Percentiles rank a stretch among this genome's conserved stretches.
phyloP scores from a whole-genome alignment of 2,797 vertebrate genomes.

The Clarias fuscus region DNA sequence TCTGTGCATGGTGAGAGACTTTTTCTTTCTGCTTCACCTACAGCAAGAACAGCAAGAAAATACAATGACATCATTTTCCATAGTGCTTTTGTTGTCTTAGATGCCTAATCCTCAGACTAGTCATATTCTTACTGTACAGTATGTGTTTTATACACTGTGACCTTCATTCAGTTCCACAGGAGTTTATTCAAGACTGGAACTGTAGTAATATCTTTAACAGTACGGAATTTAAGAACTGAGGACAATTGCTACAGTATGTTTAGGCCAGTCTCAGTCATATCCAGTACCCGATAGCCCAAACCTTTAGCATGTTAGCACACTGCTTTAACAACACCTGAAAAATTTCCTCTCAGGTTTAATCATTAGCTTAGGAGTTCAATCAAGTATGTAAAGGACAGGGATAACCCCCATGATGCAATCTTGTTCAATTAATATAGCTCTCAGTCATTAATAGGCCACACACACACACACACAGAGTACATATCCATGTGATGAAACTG shows the following conservation, averaged over 20 bases:
- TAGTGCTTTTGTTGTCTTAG: background rate
- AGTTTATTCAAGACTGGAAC: background rate
- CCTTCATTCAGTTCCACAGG: background rate
- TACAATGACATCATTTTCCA: background rate
- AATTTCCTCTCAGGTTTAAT: too few relatives aligned
- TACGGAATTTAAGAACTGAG: background rate
- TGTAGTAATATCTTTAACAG: background rate
- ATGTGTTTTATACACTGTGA: background rate
- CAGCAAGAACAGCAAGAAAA: background rate
- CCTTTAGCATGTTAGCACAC: too few relatives aligned
- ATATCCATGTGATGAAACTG: background rate
- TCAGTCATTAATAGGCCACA: background rate
- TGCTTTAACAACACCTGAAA: too few relatives aligned
- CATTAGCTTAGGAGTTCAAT: background rate
- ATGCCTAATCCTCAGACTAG: background rate
- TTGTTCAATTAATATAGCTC: constrained; percentile 14
- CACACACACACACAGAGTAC: too few relatives aligned
- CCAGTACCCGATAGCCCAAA: too few relatives aligned
- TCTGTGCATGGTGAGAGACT: constrained; percentile 85
- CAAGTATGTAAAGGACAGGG: background rate
- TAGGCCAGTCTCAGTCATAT: too few relatives aligned
- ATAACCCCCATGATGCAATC: background rate
- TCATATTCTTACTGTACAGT: too few relatives aligned
- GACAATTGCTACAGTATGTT: background rate
- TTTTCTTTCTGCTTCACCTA: background rate